These are phyloP conservation scores for Plebejus anna DNA, from an alignment of 2,888 invertebrate genomes.

Conservation along the genomic window DNA sequence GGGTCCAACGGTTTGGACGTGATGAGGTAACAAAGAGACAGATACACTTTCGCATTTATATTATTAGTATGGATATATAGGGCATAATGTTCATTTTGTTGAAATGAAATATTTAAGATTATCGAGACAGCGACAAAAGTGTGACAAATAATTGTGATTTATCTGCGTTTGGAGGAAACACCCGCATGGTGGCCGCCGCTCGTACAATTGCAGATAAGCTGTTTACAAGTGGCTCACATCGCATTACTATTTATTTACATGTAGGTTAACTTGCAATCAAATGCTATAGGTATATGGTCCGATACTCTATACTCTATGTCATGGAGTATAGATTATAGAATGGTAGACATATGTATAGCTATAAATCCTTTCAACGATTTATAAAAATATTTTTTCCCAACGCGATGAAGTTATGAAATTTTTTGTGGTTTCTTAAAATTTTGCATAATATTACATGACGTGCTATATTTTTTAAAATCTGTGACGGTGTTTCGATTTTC, in stretches of 20 bases:
- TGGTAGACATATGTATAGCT: too few species aligned
- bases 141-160: slow-evolving; percentile 17
- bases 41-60: too few species aligned
- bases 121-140: not conserved
- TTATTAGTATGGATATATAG: not conserved
- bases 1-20: too few species aligned
- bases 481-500: not conserved
- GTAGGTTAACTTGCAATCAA: not conserved
- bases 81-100: not conserved
- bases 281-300: not conserved
- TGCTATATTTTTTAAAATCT: not conserved
- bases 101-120: not conserved
- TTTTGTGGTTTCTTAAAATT: not conserved
- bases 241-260: not conserved
- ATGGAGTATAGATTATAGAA: too few species aligned
- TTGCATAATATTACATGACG: too few species aligned
- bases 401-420: too few species aligned
- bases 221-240: slow-evolving; percentile 12
- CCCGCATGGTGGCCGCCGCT: slow-evolving; percentile 6
- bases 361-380: too few species aligned
- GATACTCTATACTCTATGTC: not conserved
- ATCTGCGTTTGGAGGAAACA: not conserved
- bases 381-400: too few species aligned
- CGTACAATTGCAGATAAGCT: slow-evolving; percentile 15
- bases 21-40: too few species aligned